Percentiles rank a stretch among this genome's conserved stretches.
Conservation (phyloP, 1,140 invertebrate genomes). For the Melanaphis sacchari region DNA sequence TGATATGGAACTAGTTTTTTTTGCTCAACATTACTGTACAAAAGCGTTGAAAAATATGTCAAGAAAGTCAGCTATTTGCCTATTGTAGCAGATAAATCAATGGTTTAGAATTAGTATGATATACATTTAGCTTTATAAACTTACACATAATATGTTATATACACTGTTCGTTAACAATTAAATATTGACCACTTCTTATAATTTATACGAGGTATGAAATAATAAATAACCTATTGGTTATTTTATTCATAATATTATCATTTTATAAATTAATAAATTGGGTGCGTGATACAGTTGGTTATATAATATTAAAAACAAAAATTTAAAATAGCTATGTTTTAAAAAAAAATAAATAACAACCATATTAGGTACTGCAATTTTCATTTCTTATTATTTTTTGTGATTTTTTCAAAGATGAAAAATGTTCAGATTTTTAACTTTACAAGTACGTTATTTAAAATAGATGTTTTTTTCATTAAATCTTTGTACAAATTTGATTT, state of each 20-base stretch:
- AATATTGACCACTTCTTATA: not conserved
- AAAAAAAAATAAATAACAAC: not conserved
- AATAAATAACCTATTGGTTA: not conserved
- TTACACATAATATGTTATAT: not conserved
- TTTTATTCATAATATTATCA: not conserved
- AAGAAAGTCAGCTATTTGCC: not conserved
- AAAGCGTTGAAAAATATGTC: not conserved
- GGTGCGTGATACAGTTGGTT: not conserved
- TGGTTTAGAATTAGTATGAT: too few relatives aligned
- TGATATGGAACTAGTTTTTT: conserved; percentile 22
- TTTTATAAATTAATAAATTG: not conserved
- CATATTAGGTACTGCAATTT: not conserved
- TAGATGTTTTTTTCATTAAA: not conserved
- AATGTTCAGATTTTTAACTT: not conserved
- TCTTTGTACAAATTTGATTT: not conserved
- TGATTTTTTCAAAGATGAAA: not conserved
- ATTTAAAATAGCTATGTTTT: not conserved
- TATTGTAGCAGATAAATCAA: not conserved
- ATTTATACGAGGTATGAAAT: not conserved
- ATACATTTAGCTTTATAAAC: not conserved
- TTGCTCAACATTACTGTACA: not conserved
- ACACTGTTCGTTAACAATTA: not conserved
- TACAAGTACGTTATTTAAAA: not conserved
- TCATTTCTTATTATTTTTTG: not conserved
- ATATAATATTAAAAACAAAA: not conserved